These are phyloP conservation scores for Nowickia ferox DNA, from an alignment of 2,888 invertebrate species.

Conservation along the genomic window DNA sequence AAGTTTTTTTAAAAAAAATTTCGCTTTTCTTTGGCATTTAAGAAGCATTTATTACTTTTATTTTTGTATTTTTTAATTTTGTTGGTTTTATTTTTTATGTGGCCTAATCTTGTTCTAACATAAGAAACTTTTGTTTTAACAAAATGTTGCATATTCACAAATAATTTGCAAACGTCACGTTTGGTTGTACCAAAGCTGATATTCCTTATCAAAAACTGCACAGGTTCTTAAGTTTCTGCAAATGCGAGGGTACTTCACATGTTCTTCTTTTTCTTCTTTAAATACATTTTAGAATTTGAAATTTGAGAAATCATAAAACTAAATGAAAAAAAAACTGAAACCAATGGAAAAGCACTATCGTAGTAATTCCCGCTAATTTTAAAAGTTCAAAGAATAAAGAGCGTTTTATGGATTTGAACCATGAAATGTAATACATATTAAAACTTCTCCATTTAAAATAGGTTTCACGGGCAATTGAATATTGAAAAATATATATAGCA, in stretches of 20 bases:
- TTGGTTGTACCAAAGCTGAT: constrained; percentile 42
- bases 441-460: not conserved
- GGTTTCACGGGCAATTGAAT: no score
- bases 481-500: no score
- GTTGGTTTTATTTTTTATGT: constrained; percentile 6
- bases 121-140: constrained; percentile 4
- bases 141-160: not conserved
- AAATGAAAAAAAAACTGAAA: not conserved
- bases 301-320: not conserved
- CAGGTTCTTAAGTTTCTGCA: not conserved
- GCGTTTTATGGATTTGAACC: not conserved
- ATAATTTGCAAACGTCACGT: constrained; percentile 61
- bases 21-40: constrained; percentile 10
- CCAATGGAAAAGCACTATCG: not conserved
- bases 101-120: constrained; percentile 25
- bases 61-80: constrained; percentile 19
- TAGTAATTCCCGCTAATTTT: not conserved
- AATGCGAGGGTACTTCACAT: not conserved
- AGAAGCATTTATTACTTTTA: not conserved
- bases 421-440: not conserved
- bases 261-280: not conserved
- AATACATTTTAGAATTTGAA: not conserved
- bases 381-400: not conserved
- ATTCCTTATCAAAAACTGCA: not conserved
- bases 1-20: not conserved